Base-by-base conservation (phyloP, 2,797 vertebrate genomes). In the Poeciliopsis infans region DNA sequence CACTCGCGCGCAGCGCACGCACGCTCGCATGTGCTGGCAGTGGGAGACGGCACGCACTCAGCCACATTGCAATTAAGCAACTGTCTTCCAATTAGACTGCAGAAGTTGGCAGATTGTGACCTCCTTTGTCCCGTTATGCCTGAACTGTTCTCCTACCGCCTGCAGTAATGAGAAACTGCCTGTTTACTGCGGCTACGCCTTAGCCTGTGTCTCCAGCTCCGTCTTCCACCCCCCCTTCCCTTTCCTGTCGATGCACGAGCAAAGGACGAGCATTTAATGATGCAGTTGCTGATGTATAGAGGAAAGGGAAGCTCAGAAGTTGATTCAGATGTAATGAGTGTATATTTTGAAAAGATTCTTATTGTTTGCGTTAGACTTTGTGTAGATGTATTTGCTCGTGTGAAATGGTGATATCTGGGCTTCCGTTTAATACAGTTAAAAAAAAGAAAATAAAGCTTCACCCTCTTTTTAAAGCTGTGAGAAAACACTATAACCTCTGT, bases 81-180 rank as follows among this genome's bases (percentile, higher is more conserved):
- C 87, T 85, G 72, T 91, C 92, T 80, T 93, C 93, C 92, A 95
- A 93, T 94, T 93, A 94, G 89, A 92, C 81, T 84, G 79, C 71
- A 79, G 83, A 90, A 90, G 91, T 85, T 88, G 93, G 83, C 91
- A 94, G 92, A 90, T 92, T 91, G 89, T 91, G 92, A 95, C 92
- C 94, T 45, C 79, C 83, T 79, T 84, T 85, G 81, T 86, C 90
- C 81, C 88, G 90, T 83, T 85, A 71, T 88, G 88, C 85, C 89
- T 92, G 89, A 91, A 88, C 87, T 83, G 82, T 73, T 91, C 83
- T 87, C 76, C 81, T 69, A 84, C 80, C 76, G 83, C 82, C 86
- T 86, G 83, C 85, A 2, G 68, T 94, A 94, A 94, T 93, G 91
- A 94, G 93, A 90, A 85, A 74, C 53, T 69, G 79, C 69, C 81